Conservation (phyloP, 2,113 vertebrate genomes). For the Octodon degus region DNA sequence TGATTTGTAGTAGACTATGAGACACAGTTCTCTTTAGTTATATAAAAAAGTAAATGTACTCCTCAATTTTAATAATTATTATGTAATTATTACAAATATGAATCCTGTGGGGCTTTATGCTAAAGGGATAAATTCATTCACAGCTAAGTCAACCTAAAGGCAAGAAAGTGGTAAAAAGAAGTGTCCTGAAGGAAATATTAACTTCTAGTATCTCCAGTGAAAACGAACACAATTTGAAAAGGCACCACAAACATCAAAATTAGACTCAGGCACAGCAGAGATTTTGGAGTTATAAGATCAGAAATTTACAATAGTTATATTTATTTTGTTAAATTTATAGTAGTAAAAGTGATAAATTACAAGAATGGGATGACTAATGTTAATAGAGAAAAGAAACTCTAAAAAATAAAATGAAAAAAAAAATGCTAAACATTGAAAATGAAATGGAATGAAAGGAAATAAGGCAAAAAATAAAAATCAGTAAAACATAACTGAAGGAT, state of each 20-base stretch:
- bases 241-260: neutral
- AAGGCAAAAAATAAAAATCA: neutral
- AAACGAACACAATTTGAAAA: neutral
- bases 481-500: neutral
- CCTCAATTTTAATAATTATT: neutral
- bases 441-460: neutral
- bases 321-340: neutral
- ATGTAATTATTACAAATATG: neutral
- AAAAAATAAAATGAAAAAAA: neutral
- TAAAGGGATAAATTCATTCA: neutral
- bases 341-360: neutral
- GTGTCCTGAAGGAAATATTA: neutral
- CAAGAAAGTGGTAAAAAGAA: neutral
- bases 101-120: neutral
- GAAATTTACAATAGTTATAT: neutral
- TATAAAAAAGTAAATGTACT: neutral
- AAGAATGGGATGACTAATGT: neutral
- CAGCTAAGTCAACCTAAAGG: neutral
- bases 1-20: neutral
- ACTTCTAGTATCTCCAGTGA: neutral
- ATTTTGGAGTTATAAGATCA: neutral
- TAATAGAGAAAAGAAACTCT: neutral
- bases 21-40: neutral
- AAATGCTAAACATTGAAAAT: neutral
- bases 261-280: neutral